Percentiles rank a stretch among this genome's conserved stretches.
Evolutionary conservation across 2,888 invertebrate genomes (phyloP).

Genomic region (Mellilla xanthometata): DNA sequence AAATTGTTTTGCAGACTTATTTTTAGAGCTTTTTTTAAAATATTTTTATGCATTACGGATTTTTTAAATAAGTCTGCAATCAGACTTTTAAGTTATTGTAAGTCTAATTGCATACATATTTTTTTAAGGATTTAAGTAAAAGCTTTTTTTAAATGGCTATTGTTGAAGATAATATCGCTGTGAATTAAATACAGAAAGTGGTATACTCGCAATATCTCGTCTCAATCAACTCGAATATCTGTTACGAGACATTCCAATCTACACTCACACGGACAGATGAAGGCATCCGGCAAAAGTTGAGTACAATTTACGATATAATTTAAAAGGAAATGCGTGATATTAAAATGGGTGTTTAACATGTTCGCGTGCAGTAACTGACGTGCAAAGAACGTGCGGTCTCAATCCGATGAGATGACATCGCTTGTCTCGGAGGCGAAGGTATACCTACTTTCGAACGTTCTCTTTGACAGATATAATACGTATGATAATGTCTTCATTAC

Average conservation of each 20-base stretch:
- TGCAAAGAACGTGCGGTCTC: constrained; percentile 48
- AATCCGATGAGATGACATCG: constrained; percentile 55
- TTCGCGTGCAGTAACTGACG: constrained; percentile 42
- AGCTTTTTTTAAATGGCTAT: too few species aligned
- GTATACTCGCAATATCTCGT: constrained; percentile 11
- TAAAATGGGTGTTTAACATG: constrained; percentile 51
- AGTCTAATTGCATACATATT: too few species aligned
- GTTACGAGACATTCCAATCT: constrained; percentile 34
- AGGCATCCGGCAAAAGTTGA: constrained; percentile 30
- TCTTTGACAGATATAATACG: too few species aligned
- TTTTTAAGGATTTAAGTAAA: too few species aligned
- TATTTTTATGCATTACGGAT: too few species aligned
- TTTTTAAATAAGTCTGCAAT: too few species aligned
- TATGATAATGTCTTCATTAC: too few species aligned
- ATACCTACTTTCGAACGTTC: constrained; percentile 36
- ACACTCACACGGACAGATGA: constrained; percentile 33
- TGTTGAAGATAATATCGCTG: too few species aligned
- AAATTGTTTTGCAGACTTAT: too few species aligned
- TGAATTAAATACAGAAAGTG: too few species aligned
- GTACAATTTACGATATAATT: constrained; percentile 48
- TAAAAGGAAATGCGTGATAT: constrained; percentile 50
- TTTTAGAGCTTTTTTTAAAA: too few species aligned
- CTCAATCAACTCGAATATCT: constrained; percentile 30
- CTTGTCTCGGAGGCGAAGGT: constrained; percentile 52
- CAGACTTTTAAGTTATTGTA: too few species aligned